phyloP scores from a whole-genome alignment of 2,797 vertebrate species.

The Parauchenoglanis ngamensis region DNA sequence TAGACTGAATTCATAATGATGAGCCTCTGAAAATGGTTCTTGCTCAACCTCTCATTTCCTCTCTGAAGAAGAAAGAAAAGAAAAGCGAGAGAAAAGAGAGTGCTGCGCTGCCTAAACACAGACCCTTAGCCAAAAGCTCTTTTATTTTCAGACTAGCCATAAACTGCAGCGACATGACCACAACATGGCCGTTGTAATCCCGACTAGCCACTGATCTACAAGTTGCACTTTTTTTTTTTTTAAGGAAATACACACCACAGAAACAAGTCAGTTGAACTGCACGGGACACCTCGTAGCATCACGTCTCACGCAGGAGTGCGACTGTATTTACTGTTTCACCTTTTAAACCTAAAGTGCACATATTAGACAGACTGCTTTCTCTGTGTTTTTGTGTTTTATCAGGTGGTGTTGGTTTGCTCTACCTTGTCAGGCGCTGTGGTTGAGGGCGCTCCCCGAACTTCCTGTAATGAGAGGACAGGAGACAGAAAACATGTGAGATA shows the following conservation, averaged over 20 bases:
- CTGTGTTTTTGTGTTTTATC: constrained; percentile 26
- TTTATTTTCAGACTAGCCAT: constrained; percentile 12
- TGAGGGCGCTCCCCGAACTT: constrained; percentile 99
- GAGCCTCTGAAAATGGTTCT: background rate
- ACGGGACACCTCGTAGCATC: background rate
- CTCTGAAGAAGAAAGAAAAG: background rate
- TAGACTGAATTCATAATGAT: background rate
- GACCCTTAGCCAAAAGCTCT: background rate
- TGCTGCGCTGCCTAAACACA: background rate
- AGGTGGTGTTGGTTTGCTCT: constrained; percentile 59
- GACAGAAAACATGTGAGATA: constrained; percentile 61
- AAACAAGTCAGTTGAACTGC: background rate
- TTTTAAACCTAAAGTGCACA: background rate
- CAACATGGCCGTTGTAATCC: background rate
- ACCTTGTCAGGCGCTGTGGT: constrained; percentile 98
- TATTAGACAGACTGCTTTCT: background rate
- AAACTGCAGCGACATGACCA: background rate
- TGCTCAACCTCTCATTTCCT: background rate
- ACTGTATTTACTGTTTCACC: background rate
- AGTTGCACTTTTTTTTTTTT: background rate
- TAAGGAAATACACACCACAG: background rate
- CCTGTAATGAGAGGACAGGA: constrained; percentile 73
- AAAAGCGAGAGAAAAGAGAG: background rate
- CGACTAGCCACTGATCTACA: background rate
- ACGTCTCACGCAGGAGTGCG: too few relatives aligned